Percentiles rank a stretch among this genome's conserved stretches.
These are phyloP conservation scores for Ptiloglossa arizonensis DNA, from an alignment of 1,140 invertebrate genomes.

Conservation along the genomic window DNA sequence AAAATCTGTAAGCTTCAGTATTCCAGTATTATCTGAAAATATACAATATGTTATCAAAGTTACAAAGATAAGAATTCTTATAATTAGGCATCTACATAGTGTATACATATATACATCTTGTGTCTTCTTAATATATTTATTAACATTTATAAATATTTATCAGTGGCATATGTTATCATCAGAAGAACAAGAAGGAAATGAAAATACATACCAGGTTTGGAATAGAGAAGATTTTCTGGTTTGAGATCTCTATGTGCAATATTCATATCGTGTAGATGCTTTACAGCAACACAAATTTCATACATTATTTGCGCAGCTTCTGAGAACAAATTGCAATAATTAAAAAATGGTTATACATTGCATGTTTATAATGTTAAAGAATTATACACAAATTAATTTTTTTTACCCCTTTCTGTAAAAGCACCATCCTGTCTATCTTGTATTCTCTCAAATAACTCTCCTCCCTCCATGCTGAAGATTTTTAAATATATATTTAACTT, in stretches of 20 bases:
- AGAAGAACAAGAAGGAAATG: background rate
- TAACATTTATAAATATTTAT: background rate
- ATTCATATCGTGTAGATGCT: constrained; percentile 96
- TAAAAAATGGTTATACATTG: background rate
- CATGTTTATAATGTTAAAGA: constrained; percentile 5
- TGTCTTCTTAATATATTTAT: constrained; percentile 7
- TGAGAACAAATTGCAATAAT: constrained; percentile 71
- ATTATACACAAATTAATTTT: background rate
- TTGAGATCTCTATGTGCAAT: constrained; percentile 99
- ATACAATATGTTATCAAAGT: background rate
- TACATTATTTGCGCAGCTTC: constrained; percentile 96
- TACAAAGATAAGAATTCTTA: background rate
- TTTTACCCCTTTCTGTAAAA: constrained; percentile 95
- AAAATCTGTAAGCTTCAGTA: constrained; percentile 98
- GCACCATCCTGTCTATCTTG: constrained; percentile 96
- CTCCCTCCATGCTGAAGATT: constrained; percentile 93
- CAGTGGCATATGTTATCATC: too few relatives aligned
- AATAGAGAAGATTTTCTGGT: constrained; percentile 94
- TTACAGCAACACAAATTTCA: constrained; percentile 97
- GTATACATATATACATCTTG: background rate
- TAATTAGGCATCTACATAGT: background rate
- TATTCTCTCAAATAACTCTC: constrained; percentile 97
- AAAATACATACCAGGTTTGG: constrained; percentile 82
- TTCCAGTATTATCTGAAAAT: constrained; percentile 85
- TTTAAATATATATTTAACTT: constrained; percentile 14